Evolutionary conservation across 2,888 invertebrate genomes (phyloP), one percentile per base, ranked within the genome.

Genomic region (Rhagophthalmus giganteus): DNA sequence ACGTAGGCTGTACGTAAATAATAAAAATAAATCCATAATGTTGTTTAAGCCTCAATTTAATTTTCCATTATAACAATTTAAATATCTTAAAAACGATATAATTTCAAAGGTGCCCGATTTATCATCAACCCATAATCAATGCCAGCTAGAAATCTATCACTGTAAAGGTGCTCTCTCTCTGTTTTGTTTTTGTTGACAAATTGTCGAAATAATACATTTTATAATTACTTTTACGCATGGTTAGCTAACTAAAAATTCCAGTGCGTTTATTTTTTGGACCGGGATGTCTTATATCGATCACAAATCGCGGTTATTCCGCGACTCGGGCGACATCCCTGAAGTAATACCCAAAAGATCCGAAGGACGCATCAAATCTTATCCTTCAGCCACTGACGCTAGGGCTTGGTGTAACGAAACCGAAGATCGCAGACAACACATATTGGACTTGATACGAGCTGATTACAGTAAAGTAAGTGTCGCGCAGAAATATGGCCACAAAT

Each of bases 401-500:
- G 80, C 81, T 1, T 82, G 82, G 82, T 78, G 79, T 5, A 78
- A 78, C 61, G 78, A 78, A 61, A 71, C 74, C 42, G 76, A 81
- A 27, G 80, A 81, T 46, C 76, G 81, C 59, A 75, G 76, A 30
- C 80, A 81, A 65, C 81, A 82, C 60, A 75, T 82, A 55, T 72
- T 81, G 13, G 82, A 82, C 39, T 65, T 80, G 44, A 77, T 81
- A 44, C 78, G 77, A 58, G 66, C 75, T 24, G 78, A 78, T 61
- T 2, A 44, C 27, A 41, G 44, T 12, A 46, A 44, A 25, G 48
- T 53, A 32, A 27, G 7, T 14, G 3, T 13, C n/a, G 3, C 11
- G 5, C 5, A 10, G 2, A 12, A 13, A 2, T 13, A 13, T 15
- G 6, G 14, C 9, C 15, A 15, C 2, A 2, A 7, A 27, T 10